Evolutionary conservation across 2,888 invertebrate species (phyloP), one percentile per base, ranked within the genome.

Genomic region (Cosmopolites sordidus): DNA sequence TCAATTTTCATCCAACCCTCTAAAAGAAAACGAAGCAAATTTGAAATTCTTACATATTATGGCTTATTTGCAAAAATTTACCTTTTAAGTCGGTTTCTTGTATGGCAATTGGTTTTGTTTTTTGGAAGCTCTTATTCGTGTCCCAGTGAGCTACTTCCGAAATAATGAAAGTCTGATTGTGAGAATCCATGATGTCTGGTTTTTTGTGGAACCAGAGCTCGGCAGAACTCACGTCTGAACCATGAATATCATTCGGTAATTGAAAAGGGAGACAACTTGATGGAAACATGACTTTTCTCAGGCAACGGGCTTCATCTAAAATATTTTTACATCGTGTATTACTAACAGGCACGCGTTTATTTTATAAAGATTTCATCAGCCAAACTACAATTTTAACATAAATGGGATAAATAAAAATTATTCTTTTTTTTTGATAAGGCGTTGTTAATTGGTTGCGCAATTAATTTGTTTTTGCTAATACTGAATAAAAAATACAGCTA

Each of bases 1-100:
- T 90, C 87, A 47, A 89, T 83, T 62, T 87, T 82, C 60, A 89
- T 81, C 91, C 91, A 91, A 15, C 89, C 89, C 67, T 86, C 89
- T 84, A 73, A 30, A 45, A 29, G 3, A 11, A 27, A 27, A 5
- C 27, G 9, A 27, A 27, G 6, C 9, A 27, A 27, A 27, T 27
- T 27, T 27, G 5, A 27, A 6, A 5, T 6, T 6, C 27, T 27
- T 27, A 27, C 27, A 6, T 27, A 6, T 16, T 45, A 40, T 29
- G 17, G n/a, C n/a, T n/a, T n/a, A n/a, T n/a, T n/a, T n/a, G n/a
- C n/a, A n/a, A n/a, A n/a, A n/a, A n/a, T n/a, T 12, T 70, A 84
- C 84, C 83, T 67, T 80, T 78, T 29, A 82, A 79, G 62, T 83
- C 81, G n/a, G 87, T 86, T 71, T 87, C 84, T 67, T 86, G 83